These are phyloP conservation scores for Cossypha polioptera DNA, from an alignment of 2,797 vertebrate species.

Conservation along the genomic window DNA sequence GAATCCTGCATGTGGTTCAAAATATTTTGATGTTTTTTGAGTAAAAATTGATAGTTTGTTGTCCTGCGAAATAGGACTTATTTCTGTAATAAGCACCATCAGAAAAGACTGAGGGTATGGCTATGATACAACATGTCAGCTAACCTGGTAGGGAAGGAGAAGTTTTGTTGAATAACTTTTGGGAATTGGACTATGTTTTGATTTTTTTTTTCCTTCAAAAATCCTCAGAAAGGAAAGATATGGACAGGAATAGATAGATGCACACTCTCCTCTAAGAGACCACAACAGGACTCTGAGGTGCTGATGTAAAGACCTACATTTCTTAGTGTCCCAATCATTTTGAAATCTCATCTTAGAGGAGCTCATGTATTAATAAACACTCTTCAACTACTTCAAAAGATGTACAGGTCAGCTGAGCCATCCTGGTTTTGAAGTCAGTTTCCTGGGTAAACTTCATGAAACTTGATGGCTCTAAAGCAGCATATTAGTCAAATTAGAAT, in stretches of 20 bases:
- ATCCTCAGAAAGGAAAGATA: not conserved
- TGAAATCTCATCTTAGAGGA: not conserved
- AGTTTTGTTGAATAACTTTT: not conserved
- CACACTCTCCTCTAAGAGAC: not conserved
- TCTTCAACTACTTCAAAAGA: not conserved
- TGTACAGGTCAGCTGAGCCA: not conserved
- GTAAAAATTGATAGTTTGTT: not conserved
- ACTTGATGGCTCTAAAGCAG: not conserved
- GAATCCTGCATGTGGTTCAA: not conserved
- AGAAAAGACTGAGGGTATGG: not conserved
- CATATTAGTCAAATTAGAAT: not conserved
- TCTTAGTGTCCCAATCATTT: not conserved
- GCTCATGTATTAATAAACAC: not conserved
- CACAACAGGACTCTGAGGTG: not conserved
- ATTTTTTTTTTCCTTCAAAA: not conserved
- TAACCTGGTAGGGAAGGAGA: not conserved
- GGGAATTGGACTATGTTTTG: not conserved
- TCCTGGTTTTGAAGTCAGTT: not conserved
- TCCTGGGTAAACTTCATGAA: not conserved
- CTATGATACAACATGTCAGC: not conserved
- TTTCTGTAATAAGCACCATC: not conserved
- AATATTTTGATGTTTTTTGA: not conserved
- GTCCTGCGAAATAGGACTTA: not conserved
- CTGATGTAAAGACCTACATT: not conserved
- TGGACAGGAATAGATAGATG: not conserved